Evolutionary conservation across 1,140 invertebrate genomes (phyloP).

Genomic region (Heliconius congener): DNA sequence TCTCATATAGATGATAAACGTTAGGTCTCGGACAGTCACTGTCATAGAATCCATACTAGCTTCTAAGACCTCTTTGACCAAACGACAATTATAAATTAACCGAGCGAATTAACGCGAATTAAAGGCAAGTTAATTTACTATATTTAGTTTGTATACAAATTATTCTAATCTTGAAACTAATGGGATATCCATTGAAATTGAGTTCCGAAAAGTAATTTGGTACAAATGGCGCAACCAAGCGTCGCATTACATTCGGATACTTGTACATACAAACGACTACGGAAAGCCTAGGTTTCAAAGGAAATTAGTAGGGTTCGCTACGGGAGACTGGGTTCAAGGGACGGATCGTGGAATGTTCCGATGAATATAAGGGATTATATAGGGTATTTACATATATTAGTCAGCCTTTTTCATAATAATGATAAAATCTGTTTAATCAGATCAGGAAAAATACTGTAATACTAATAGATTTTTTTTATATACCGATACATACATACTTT

Average conservation of each 20-base stretch:
- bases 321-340: constrained; percentile 33
- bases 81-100: too few species aligned
- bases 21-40: too few species aligned
- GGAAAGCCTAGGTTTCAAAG: constrained; percentile 45
- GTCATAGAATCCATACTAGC: too few species aligned
- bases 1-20: too few species aligned
- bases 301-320: constrained; percentile 45
- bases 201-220: constrained; percentile 13
- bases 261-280: constrained; percentile 26
- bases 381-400: neutral
- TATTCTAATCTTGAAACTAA: neutral
- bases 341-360: constrained; percentile 29
- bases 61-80: too few species aligned
- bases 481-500: too few species aligned
- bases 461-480: too few species aligned
- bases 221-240: constrained; percentile 24
- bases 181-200: neutral
- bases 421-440: neutral
- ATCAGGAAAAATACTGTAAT: too few species aligned
- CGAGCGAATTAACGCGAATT: too few species aligned
- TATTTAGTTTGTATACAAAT: neutral
- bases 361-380: constrained; percentile 26
- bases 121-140: too few species aligned
- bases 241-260: constrained; percentile 24
- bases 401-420: neutral